Evolutionary conservation across 2,888 invertebrate genomes (phyloP).

Genomic region (Diploptera punctata): DNA sequence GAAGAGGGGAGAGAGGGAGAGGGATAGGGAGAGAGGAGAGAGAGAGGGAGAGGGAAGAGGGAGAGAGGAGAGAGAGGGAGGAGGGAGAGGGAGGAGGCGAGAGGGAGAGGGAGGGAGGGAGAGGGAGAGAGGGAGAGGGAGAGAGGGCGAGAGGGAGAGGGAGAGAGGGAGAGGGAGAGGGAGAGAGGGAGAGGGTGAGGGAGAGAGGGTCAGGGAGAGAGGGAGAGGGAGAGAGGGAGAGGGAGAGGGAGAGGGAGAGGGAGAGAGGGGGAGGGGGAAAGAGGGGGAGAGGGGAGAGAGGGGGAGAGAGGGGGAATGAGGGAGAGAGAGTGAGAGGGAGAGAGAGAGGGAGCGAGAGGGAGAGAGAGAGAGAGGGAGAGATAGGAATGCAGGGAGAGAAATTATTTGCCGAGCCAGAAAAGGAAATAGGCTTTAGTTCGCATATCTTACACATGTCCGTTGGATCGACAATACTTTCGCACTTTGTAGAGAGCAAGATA

Average conservation of each 20-base stretch:
- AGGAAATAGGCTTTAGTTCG: too few species aligned
- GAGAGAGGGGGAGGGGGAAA: neutral
- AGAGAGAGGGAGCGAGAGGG: too few species aligned
- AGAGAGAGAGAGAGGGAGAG: too few species aligned
- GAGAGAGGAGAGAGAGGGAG: neutral
- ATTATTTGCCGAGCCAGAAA: too few species aligned
- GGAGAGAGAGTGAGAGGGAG: neutral
- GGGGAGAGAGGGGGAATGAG: neutral
- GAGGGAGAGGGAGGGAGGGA: neutral
- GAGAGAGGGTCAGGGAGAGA: neutral
- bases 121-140: neutral
- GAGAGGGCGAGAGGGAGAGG: neutral
- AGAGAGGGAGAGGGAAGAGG: neutral
- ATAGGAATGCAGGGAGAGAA: too few species aligned
- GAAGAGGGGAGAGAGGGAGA: neutral
- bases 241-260: neutral
- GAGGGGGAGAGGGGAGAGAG: neutral
- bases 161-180: too few species aligned
- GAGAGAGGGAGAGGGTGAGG: neutral
- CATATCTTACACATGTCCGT: too few species aligned
- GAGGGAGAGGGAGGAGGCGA: neutral
- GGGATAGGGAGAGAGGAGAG: neutral
- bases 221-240: neutral
- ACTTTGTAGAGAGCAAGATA: too few species aligned
- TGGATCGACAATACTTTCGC: too few species aligned